These are phyloP conservation scores for Amblyjoppa proteus DNA, from an alignment of 2,888 invertebrate genomes.

Conservation along the genomic window DNA sequence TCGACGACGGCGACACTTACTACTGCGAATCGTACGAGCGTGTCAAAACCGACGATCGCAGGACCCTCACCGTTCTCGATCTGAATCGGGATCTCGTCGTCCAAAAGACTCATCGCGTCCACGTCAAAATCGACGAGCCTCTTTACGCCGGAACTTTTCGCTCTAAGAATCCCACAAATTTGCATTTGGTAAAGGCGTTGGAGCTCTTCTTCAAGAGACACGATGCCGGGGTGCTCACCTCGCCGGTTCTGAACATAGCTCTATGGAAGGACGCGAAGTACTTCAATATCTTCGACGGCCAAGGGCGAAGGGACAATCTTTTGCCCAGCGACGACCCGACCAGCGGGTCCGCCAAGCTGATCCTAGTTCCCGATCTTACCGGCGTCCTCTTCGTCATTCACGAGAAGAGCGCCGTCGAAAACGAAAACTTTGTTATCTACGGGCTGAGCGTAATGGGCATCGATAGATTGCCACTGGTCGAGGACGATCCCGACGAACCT, in stretches of 20 bases:
- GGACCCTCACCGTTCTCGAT: slow-evolving; percentile 75
- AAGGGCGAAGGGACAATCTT: slow-evolving; percentile 76
- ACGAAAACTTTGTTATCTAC: slow-evolving; percentile 80
- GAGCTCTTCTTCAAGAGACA: slow-evolving; percentile 78
- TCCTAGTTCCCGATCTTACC: slow-evolving; percentile 76
- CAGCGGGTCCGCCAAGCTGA: slow-evolving; percentile 78
- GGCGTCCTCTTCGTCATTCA: slow-evolving; percentile 80
- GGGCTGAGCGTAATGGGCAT: slow-evolving; percentile 71
- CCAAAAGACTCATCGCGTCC: slow-evolving; percentile 75
- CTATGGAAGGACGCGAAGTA: slow-evolving; percentile 78
- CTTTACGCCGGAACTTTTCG: slow-evolving; percentile 80
- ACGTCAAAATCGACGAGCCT: slow-evolving; percentile 78
- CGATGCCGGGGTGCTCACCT: slow-evolving; percentile 78
- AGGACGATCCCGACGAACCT: slow-evolving; percentile 65
- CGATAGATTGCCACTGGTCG: slow-evolving; percentile 62
- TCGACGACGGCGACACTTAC: slow-evolving; percentile 82
- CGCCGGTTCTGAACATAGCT: slow-evolving; percentile 77
- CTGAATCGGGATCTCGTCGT: slow-evolving; percentile 74
- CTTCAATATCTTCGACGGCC: slow-evolving; percentile 81
- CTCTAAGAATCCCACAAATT: slow-evolving; percentile 77
- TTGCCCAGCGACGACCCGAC: slow-evolving; percentile 45
- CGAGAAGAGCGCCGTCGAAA: slow-evolving; percentile 77
- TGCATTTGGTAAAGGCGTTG: slow-evolving; percentile 79
- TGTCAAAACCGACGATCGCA: slow-evolving; percentile 75
- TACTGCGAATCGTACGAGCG: slow-evolving; percentile 79